Base-by-base conservation (phyloP, 1,140 invertebrate species). In the Drosophila obscura region DNA sequence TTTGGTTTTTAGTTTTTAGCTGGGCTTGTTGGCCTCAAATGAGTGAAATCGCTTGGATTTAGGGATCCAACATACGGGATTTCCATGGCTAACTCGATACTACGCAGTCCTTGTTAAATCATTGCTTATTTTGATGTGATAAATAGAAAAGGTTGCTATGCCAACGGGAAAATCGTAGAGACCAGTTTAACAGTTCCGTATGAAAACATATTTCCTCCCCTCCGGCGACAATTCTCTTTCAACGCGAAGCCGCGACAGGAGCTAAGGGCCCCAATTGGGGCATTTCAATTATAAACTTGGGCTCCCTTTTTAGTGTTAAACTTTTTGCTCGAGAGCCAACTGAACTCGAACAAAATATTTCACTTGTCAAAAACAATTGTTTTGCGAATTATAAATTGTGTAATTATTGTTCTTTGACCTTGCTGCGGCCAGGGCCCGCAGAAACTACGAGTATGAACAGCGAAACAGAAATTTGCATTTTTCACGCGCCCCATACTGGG, bases 321-420 rank as follows among this genome's bases (percentile, higher is more conserved):
- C 57, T 77, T 85, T 85, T 63, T 73, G 51, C 45, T 58, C 5
- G 43, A 31, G 24, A 22, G 53, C 51, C 19, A 73, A 63, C 59
- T 49, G 45, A 44, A 46, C 60, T 79, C 53, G 22, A 64, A 64
- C 56, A 64, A 28, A 66, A 77, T 83, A 80, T 85, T 77, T 63
- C 64, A 64, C 61, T 85, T 85, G 81, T 85, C 81, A 81, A 58
- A 85, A 81, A 81, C 81, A 85, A 85, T 85, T 85, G 82, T 85
- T 80, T 73, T 87, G 62, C 66, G 69, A 77, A 80, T 80, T 73
- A 80, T 73, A 77, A 85, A 85, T 85, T 87, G 77, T 78, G 73
- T 75, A 85, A 85, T 81, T 85, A 81, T 72, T 69, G 65, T 69
- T 71, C 67, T 75, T 71, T 85, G 81, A 85, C 81, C 81, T 85